Evolutionary conservation across 2,888 invertebrate species (phyloP), one percentile per base, ranked within the genome.

Genomic region (Hypselothyrea guttata): DNA sequence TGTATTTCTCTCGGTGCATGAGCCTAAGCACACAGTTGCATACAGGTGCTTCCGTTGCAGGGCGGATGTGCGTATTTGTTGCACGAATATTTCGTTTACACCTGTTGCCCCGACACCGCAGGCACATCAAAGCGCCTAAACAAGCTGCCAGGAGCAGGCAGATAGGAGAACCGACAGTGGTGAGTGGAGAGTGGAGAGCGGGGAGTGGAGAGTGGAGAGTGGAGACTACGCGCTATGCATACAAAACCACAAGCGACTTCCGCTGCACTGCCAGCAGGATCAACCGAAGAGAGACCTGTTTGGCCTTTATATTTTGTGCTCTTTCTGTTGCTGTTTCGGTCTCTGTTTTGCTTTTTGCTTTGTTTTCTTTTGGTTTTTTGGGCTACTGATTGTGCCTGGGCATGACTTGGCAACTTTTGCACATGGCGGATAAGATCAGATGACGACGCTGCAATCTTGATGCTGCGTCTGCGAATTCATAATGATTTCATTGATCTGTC

Each of bases 401-500:
- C 9, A 9, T 22, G 11, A 12, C 11, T 22, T 22, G 22, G 22
- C 22, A 22, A 22, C 3, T 35, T 35, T 22, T 38, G 42, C 47
- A 55, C 54, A 47, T 59, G 37, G 27, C 45, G 45, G 49, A 67
- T 59, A 54, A 71, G 72, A 72, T 68, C 72, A 60, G 27, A 67
- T 66, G 60, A 59, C 68, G 56, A 63, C 55, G 67, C 22, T 18
- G 22, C 34, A 18, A 41, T 31, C 45, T 49, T 57, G 56, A 63
- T 56, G 67, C 22, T 18, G 22, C 34, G 16, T 37, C 28, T 41
- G 58, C 75, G 77, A 79, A 81, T 60, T 66, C 62, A 71, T 84
- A 84, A 84, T 71, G 69, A 81, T 84, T 86, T 86, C 85, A 81
- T 81, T 81, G 86, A 86, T 81, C 86, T 86, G 81, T 82, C 81